Conservation (phyloP, 2,888 invertebrate species). For the Nematopogon swammerdamellus region DNA sequence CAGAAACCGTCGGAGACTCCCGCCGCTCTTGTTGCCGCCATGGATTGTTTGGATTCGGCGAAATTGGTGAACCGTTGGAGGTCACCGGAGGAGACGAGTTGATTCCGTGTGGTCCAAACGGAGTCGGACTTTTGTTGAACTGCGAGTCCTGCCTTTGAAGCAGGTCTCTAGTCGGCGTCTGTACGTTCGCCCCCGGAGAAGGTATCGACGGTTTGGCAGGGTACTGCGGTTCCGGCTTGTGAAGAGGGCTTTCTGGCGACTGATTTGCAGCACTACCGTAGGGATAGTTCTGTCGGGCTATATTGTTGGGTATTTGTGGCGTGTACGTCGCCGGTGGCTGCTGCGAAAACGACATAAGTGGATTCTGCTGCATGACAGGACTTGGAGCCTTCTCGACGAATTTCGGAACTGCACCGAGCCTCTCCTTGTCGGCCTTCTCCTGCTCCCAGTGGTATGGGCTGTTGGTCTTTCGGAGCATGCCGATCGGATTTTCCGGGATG, state of each 20-base stretch:
- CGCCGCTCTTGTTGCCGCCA: slow-evolving; percentile 47
- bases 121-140: slow-evolving; percentile 50
- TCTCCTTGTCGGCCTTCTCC: slow-evolving; percentile 54
- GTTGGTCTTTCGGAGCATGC: slow-evolving; percentile 64
- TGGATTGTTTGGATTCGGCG: slow-evolving; percentile 42
- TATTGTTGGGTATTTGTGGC: slow-evolving; percentile 27
- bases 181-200: slow-evolving; percentile 29
- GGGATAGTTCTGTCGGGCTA: slow-evolving; percentile 22
- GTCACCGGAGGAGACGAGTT: slow-evolving; percentile 23
- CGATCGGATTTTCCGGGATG: slow-evolving; percentile 70
- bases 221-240: slow-evolving; percentile 48
- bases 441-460: slow-evolving; percentile 64
- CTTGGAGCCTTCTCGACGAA: slow-evolving; percentile 45
- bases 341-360: slow-evolving; percentile 34
- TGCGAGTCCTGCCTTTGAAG: slow-evolving; percentile 48
- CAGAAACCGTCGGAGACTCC: slow-evolving; percentile 32
- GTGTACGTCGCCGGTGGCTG: slow-evolving; percentile 39
- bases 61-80: slow-evolving; percentile 29
- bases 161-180: slow-evolving; percentile 37
- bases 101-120: slow-evolving; percentile 20
- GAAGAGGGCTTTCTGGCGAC: slow-evolving; percentile 42
- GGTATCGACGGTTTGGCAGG: slow-evolving; percentile 22
- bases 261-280: slow-evolving; percentile 21
- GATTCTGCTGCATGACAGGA: slow-evolving; percentile 45
- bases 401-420: slow-evolving; percentile 44